phyloP scores from a whole-genome alignment of 2,113 vertebrate species.

The Urocolius indicus region DNA sequence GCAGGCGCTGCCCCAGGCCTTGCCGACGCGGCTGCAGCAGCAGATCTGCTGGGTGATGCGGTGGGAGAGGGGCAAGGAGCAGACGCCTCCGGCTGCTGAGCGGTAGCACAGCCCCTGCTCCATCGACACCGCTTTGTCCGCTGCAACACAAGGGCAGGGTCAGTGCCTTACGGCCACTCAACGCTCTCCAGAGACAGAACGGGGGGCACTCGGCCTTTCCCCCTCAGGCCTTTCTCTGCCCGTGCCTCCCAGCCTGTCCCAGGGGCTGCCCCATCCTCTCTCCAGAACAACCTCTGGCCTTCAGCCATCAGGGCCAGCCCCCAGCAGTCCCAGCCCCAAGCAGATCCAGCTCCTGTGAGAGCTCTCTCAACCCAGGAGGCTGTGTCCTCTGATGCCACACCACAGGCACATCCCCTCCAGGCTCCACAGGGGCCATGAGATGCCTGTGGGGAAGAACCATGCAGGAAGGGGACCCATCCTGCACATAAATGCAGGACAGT shows the following conservation, averaged over 20 bases:
- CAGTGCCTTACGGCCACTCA: not conserved
- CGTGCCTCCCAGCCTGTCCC: not conserved
- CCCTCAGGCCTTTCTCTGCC: not conserved
- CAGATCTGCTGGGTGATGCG: conserved; percentile 98
- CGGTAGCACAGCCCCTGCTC: conserved; percentile 88
- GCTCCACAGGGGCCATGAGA: not conserved
- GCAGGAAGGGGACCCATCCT: not conserved
- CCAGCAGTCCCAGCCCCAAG: not conserved
- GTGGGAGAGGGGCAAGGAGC: conserved; percentile 88
- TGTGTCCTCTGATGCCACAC: not conserved
- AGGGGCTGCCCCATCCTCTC: not conserved
- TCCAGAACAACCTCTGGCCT: not conserved
- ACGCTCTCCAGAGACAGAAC: accelerated
- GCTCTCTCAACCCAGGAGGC: not conserved
- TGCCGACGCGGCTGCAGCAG: conserved; percentile 97
- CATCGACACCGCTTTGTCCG: conserved; percentile 91
- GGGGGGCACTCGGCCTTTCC: not conserved
- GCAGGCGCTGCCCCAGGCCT: conserved; percentile 91
- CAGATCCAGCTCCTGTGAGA: not conserved
- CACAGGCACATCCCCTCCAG: not conserved
- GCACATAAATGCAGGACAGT: not conserved
- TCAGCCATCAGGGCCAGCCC: not conserved
- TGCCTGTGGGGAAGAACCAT: not conserved
- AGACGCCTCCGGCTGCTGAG: conserved; percentile 75
- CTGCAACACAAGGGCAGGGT: conserved; percentile 74